phyloP scores from a whole-genome alignment of 1,140 invertebrate genomes.

The Ips nitidus region DNA sequence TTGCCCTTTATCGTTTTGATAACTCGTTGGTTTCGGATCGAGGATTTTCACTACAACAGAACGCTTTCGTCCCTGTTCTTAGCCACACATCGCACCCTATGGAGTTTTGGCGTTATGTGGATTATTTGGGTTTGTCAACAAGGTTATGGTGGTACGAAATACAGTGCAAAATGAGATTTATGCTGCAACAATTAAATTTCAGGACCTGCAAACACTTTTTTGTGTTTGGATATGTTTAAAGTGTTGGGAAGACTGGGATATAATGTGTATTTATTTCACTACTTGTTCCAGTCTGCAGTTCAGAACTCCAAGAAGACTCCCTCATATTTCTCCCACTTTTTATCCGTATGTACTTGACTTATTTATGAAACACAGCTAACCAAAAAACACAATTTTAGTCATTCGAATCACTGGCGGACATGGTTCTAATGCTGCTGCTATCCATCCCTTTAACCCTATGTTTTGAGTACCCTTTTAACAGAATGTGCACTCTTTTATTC shows the following conservation, averaged over 20 bases:
- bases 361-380: neutral
- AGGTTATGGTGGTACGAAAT: constrained; percentile 28
- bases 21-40: constrained; percentile 36
- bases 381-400: constrained; percentile 17
- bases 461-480: constrained; percentile 35
- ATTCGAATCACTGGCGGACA: constrained; percentile 34
- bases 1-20: constrained; percentile 32
- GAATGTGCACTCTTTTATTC: constrained; percentile 12
- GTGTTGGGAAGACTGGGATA: constrained; percentile 36
- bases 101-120: constrained; percentile 41
- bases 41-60: constrained; percentile 39
- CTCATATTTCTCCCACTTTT: constrained; percentile 39
- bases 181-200: constrained; percentile 12
- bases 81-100: constrained; percentile 35
- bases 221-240: constrained; percentile 35
- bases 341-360: constrained; percentile 25
- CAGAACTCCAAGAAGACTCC: constrained; percentile 36
- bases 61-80: constrained; percentile 38
- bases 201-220: constrained; percentile 37
- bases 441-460: constrained; percentile 26
- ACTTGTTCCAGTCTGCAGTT: constrained; percentile 32
- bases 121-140: constrained; percentile 41
- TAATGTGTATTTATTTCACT: constrained; percentile 38
- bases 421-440: constrained; percentile 26
- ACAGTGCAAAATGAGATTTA: neutral